Evolutionary conservation across 2,797 vertebrate species (phyloP).

Genomic region (Brotula barbata): DNA sequence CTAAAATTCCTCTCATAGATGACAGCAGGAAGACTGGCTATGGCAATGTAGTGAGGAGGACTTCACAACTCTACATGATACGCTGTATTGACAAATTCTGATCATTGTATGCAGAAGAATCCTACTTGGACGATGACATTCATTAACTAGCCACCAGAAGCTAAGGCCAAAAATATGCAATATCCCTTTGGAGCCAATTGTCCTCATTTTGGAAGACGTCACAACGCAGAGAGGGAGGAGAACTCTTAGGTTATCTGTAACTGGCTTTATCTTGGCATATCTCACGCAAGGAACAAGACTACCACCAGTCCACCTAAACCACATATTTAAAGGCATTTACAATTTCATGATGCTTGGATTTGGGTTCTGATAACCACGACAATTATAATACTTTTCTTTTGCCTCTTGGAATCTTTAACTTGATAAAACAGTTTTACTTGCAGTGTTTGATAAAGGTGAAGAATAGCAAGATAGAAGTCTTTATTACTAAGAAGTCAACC

Average conservation of each 20-base stretch:
- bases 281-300: slow-evolving; percentile 1
- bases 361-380: slow-evolving; percentile 25
- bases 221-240: slow-evolving; percentile 20
- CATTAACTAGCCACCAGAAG: slow-evolving; percentile 17
- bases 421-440: slow-evolving; percentile 6
- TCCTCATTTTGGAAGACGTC: slow-evolving; percentile 57
- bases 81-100: slow-evolving; percentile 22
- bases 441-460: slow-evolving; percentile 31
- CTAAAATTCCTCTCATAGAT: not conserved
- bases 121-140: slow-evolving; percentile 36
- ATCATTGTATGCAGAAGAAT: slow-evolving; percentile 38
- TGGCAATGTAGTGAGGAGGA: slow-evolving; percentile 27
- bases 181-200: slow-evolving; percentile 41
- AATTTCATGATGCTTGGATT: slow-evolving; percentile 10
- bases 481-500: slow-evolving; percentile 32
- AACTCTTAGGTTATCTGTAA: slow-evolving; percentile 33
- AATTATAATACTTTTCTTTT: slow-evolving; percentile 14
- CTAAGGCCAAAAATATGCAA: slow-evolving; percentile 34
- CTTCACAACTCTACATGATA: slow-evolving; percentile 27
- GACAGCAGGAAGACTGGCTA: slow-evolving; percentile 20
- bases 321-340: slow-evolving; percentile 6
- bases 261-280: slow-evolving; percentile 23
- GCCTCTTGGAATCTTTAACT: slow-evolving; percentile 40
- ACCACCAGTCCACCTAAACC: slow-evolving; percentile 13
- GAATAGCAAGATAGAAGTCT: slow-evolving; percentile 4